Percentiles rank a stretch among this genome's conserved stretches.
Evolutionary conservation across 2,888 invertebrate genomes (phyloP).

Genomic region (Leistus spinibarbis): DNA sequence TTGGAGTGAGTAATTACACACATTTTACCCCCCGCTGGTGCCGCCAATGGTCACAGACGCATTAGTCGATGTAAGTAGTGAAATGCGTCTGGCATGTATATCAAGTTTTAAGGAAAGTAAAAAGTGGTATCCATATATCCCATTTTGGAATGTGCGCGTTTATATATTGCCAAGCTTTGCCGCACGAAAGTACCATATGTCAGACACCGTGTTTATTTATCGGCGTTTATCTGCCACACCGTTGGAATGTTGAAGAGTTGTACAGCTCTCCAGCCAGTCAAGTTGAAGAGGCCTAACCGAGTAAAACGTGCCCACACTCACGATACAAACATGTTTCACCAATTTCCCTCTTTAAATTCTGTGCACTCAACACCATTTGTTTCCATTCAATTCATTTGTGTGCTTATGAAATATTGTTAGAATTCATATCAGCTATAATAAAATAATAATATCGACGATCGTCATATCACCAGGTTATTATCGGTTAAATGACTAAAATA

Average conservation of each 20-base stretch:
- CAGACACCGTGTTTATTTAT: slow-evolving; percentile 16
- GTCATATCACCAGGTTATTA: no score
- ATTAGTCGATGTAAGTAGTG: not conserved
- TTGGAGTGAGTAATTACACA: no score
- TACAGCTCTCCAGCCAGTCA: not conserved
- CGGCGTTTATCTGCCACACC: slow-evolving; percentile 10
- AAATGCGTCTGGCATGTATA: not conserved
- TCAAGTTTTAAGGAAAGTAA: not conserved
- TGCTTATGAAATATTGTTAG: not conserved
- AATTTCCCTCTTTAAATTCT: not conserved
- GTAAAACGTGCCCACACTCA: not conserved
- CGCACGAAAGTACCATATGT: slow-evolving; percentile 13
- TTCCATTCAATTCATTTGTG: not conserved
- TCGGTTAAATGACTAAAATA: no score
- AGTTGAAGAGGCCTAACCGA: not conserved
- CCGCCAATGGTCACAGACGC: not conserved
- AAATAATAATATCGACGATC: no score
- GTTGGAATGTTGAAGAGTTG: slow-evolving; percentile 5
- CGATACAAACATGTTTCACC: not conserved
- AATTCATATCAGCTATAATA: not conserved
- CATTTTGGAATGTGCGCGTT: not conserved
- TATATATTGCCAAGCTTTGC: not conserved
- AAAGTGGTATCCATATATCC: not conserved
- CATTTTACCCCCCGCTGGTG: no score
- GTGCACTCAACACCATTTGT: not conserved